Base-by-base conservation (phyloP, 2,797 vertebrate species). In the Xenentodon cancila region DNA sequence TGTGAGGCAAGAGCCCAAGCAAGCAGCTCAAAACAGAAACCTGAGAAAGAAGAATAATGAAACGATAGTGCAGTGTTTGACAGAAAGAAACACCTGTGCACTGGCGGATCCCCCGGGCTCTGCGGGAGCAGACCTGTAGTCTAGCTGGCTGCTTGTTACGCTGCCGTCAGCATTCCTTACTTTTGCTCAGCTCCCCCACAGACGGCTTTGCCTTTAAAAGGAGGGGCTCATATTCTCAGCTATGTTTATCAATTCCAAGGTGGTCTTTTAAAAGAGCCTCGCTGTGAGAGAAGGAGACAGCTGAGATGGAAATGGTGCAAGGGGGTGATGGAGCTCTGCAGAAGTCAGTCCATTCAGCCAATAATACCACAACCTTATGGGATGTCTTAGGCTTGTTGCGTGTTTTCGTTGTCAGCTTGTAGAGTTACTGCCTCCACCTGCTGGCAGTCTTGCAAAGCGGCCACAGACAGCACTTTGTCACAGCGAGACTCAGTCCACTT, bases 201-300 rank as follows among this genome's bases (percentile, higher is more conserved):
- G 83, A 79, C 71, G 66, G 73, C 59, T 73, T 72, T 93, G 91
- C 80, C 93, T 93, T 94, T 93, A 91, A 92, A 93, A 85, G 94
- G 91, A 89, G 71, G 87, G 79, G 89, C 86, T 91, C 90, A 88
- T 92, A 92, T 94, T 93, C 89, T 92, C 86, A 80, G 91, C 92
- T 89, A 90, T 80, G 84, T 90, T 88, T 93, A 84, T 93, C 91
- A 82, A 92, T 94, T 92, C 89, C 91, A 92, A 88, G 88, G 80
- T 77, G 68, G 87, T 89, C 82, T 86, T 89, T 88, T 90, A 88
- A 88, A 92, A 89, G 87, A 69, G 73, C 40, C 72, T 58, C 15
- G 62, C 68, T 11, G 64, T 76, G 63, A 69, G 47, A 57, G 62
- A 75, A 53, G 53, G 73, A 56, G 87, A 87, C 90, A 91, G 89